Conservation (phyloP, 2,888 invertebrate genomes). For the Caenorhabditis sp. region DNA sequence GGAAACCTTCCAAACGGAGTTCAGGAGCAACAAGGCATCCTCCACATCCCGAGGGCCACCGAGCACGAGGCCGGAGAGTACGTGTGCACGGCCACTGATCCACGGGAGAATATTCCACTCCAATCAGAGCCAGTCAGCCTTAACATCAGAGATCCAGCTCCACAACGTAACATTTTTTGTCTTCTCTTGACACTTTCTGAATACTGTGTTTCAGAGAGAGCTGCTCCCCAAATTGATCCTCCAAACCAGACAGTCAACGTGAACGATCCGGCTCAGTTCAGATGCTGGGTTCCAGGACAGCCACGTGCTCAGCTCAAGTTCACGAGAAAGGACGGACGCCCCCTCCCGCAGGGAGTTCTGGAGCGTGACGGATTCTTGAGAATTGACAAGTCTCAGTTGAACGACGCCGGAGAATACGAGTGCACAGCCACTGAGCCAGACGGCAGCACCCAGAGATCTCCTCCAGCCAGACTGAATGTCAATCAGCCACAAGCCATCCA, state of each 20-base stretch:
- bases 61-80: constrained; percentile 84
- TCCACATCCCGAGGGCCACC: constrained; percentile 60
- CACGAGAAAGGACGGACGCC: constrained; percentile 79
- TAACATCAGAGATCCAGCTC: constrained; percentile 54
- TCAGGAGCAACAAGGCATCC: constrained; percentile 67
- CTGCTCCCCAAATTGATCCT: constrained; percentile 80
- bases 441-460: constrained; percentile 71
- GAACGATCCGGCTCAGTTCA: constrained; percentile 84
- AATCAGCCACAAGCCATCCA: constrained; percentile 59
- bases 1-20: constrained; percentile 62
- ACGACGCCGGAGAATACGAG: constrained; percentile 88
- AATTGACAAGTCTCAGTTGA: constrained; percentile 84
- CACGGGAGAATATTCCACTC: constrained; percentile 77
- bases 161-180: too few species aligned
- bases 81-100: constrained; percentile 85
- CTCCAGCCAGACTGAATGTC: constrained; percentile 82
- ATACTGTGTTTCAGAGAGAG: constrained; percentile 14
- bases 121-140: constrained; percentile 62
- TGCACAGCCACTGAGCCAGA: constrained; percentile 85
- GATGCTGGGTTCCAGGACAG: constrained; percentile 82
- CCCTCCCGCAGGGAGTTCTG: constrained; percentile 80
- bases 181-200: too few species aligned
- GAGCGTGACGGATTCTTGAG: constrained; percentile 86
- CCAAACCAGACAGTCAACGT: constrained; percentile 84
- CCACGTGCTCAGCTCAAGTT: constrained; percentile 85